These are phyloP conservation scores for Andrena minutula DNA, from an alignment of 2,888 invertebrate species.

Conservation along the genomic window DNA sequence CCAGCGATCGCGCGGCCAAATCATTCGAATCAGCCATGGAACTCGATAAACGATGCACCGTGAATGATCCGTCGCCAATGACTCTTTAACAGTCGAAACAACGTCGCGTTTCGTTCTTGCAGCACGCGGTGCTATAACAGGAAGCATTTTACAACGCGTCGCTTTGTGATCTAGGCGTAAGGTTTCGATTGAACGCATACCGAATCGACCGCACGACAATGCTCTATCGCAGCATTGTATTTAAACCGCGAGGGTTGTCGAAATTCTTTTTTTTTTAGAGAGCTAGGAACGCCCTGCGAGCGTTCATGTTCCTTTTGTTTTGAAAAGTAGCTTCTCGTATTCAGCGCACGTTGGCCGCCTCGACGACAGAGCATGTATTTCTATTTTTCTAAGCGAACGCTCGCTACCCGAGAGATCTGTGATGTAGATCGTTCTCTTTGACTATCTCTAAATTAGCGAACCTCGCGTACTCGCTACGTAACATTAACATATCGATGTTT, in stretches of 20 bases:
- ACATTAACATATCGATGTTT: constrained; percentile 23
- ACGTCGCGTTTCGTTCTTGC: constrained; percentile 18
- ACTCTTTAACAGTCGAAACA: constrained; percentile 2
- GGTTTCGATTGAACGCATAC: neutral
- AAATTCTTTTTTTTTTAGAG: constrained; percentile 41
- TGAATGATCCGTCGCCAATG: constrained; percentile 24
- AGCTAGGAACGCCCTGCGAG: constrained; percentile 7
- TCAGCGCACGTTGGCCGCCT: constrained; percentile 13
- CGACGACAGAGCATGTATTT: constrained; percentile 15
- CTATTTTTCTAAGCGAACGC: constrained; percentile 41
- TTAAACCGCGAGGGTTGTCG: constrained; percentile 38
- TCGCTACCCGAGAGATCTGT: constrained; percentile 28
- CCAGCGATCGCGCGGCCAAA: constrained; percentile 14
- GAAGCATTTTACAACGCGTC: too few relatives aligned
- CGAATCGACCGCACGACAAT: constrained; percentile 10
- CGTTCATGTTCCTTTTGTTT: constrained; percentile 25
- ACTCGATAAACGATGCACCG: constrained; percentile 27
- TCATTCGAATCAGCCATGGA: constrained; percentile 25
- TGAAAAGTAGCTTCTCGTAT: neutral
- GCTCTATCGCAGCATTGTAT: neutral
- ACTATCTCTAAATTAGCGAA: constrained; percentile 19
- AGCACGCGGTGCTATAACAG: neutral
- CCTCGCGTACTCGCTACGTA: constrained; percentile 14
- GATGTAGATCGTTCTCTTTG: constrained; percentile 27
- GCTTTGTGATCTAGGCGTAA: too few relatives aligned